Percentiles rank a stretch among this genome's conserved stretches.
Conservation (phyloP, 1,140 invertebrate genomes). For the Formica exsecta region DNA sequence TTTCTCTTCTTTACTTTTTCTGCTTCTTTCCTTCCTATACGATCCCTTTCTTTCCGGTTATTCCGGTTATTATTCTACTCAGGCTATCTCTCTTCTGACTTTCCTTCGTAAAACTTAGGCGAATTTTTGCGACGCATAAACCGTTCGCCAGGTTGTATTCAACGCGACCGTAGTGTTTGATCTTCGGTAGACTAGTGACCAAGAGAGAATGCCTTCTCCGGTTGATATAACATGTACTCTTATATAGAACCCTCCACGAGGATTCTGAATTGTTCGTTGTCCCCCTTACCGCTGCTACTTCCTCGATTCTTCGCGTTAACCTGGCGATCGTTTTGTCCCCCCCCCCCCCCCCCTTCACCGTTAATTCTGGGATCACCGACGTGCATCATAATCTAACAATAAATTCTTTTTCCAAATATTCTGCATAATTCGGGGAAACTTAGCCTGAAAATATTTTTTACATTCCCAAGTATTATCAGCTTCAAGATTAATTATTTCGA, state of each 20-base stretch:
- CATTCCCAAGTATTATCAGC: neutral
- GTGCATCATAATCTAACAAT: neutral
- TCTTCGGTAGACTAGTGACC: conserved; percentile 68
- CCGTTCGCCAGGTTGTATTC: conserved; percentile 2
- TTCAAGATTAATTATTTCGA: conserved; percentile 4
- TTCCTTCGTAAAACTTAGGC: neutral
- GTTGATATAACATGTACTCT: conserved; percentile 80
- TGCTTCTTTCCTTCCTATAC: neutral
- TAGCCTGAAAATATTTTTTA: neutral
- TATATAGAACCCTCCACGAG: conserved; percentile 82
- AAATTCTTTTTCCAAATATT: neutral
- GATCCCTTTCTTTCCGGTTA: neutral
- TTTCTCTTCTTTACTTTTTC: neutral
- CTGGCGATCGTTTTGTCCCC: neutral
- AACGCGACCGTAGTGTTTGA: conserved; percentile 61
- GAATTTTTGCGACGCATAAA: neutral
- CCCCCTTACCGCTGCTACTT: conserved; percentile 51
- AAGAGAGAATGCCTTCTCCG: conserved; percentile 80
- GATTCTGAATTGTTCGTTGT: conserved; percentile 82
- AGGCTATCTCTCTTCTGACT: neutral
- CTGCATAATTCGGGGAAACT: neutral
- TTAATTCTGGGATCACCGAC: conserved; percentile 9
- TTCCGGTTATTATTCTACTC: conserved; percentile 22
- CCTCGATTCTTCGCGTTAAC: conserved; percentile 34
- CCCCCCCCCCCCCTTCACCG: neutral